Evolutionary conservation across 2,888 invertebrate genomes (phyloP), one percentile per base, ranked within the genome.

Genomic region (Choreutis nemorana): DNA sequence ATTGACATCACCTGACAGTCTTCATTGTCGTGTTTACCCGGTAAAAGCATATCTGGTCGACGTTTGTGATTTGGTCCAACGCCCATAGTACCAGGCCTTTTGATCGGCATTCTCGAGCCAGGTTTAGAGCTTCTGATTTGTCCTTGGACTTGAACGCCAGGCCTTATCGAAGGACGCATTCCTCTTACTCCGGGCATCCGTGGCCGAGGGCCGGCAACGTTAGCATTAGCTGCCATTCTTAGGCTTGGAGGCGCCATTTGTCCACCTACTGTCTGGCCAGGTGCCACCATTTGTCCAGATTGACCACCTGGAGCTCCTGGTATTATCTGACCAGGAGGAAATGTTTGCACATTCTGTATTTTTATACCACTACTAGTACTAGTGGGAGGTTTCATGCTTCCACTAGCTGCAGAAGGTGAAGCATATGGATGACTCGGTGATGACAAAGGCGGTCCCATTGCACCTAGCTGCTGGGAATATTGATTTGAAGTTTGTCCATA

Each of bases 1-100:
- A 88, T 83, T 2, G 87, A 84, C 58, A 89, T 87, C 8, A 89
- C 86, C 48, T 88, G 87, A 49, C 89, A 89, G 46, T 89, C 89
- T 22, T 87, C 86, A 42, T 87, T 87, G 41, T 87, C 87, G 35
- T 88, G 86, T 50, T 85, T 83, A 29, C 86, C 85, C 0, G 87
- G 87, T 2, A 88, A 63, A 13, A 88, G 50, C 48, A 88, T 81
- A 42, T 87, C 87, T 36, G 85, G 66, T 9, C 86, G 71, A 35
- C 82, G 78, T 44, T 83, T 81, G 32, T 58, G 60, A 0, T 42
- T 54, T 0, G 67, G 63, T 0, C 60, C 59, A 3, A 52, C 57
- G 0, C 45, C 37, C 39, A 44, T 40, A 0, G 44, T 50, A 0
- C 54, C 65, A 0, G 67, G 66, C 23, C 80, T 46, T 36, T 80